These are phyloP conservation scores for Xestia rhomboidea DNA, from an alignment of 2,888 invertebrate species.

Conservation along the genomic window DNA sequence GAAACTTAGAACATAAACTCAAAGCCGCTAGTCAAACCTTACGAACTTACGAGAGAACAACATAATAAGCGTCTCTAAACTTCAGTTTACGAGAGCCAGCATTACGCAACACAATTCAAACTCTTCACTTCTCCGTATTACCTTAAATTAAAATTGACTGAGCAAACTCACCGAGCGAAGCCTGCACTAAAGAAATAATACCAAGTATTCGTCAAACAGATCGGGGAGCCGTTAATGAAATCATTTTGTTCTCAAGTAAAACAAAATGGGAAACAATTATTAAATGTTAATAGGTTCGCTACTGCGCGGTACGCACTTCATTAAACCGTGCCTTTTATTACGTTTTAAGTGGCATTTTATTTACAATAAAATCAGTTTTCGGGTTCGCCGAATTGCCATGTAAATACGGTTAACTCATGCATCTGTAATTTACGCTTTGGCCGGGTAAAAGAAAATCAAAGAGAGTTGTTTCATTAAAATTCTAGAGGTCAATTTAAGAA, in stretches of 20 bases:
- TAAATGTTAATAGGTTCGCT: conserved; percentile 70
- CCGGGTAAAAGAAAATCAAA: conserved; percentile 50
- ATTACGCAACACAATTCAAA: conserved; percentile 49
- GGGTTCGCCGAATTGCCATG: conserved; percentile 56
- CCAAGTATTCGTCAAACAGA: conserved; percentile 73
- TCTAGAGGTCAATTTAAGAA: conserved; percentile 34
- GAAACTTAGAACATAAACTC: not conserved
- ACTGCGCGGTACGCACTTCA: conserved; percentile 64
- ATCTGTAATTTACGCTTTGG: conserved; percentile 55
- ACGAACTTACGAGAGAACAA: not conserved
- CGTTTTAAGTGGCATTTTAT: conserved; percentile 66
- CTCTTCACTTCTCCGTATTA: conserved; percentile 32
- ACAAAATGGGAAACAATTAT: conserved; percentile 74
- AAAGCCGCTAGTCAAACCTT: not conserved
- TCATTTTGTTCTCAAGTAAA: conserved; percentile 76
- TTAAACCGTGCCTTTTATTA: conserved; percentile 69
- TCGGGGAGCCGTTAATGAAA: conserved; percentile 72
- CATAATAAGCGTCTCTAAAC: conserved; percentile 9
- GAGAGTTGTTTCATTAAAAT: conserved; percentile 44
- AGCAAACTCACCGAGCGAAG: conserved; percentile 65
- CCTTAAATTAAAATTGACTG: conserved; percentile 66
- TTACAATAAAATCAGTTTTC: conserved; percentile 66
- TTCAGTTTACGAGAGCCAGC: conserved; percentile 7
- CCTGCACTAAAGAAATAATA: conserved; percentile 71
- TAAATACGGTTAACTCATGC: conserved; percentile 57